These are phyloP conservation scores for Aphis gossypii DNA, from an alignment of 1,140 invertebrate species.

Conservation along the genomic window DNA sequence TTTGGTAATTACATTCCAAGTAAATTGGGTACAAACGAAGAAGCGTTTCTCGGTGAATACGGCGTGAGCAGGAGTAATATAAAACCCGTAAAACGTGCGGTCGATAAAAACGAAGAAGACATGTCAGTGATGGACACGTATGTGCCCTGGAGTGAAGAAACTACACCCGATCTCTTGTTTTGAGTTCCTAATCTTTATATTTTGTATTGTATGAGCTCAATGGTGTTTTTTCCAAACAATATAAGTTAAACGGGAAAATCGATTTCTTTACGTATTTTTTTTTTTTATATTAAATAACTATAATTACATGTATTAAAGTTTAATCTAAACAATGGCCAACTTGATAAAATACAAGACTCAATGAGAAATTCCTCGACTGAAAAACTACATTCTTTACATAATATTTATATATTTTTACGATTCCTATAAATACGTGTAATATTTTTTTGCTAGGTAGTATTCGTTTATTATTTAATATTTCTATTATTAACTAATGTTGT, in stretches of 20 bases:
- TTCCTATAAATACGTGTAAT: slow-evolving; percentile 47
- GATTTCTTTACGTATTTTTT: not conserved
- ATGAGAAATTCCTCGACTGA: slow-evolving; percentile 51
- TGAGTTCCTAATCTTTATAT: slow-evolving; percentile 53
- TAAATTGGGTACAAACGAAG: slow-evolving; percentile 33
- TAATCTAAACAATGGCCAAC: not conserved
- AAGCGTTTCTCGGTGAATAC: slow-evolving; percentile 50
- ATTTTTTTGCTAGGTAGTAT: slow-evolving; percentile 14
- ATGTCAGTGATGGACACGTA: slow-evolving; percentile 19
- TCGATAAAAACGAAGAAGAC: slow-evolving; percentile 20
- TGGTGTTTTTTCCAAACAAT: slow-evolving; percentile 47
- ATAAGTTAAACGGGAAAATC: not conserved
- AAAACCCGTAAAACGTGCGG: not conserved
- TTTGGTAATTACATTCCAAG: slow-evolving; percentile 41
- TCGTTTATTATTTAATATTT: slow-evolving; percentile 48
- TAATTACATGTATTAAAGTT: slow-evolving; percentile 24
- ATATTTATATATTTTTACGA: slow-evolving; percentile 49
- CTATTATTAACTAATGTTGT: slow-evolving; percentile 26
- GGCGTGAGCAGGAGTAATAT: slow-evolving; percentile 33
- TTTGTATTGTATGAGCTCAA: slow-evolving; percentile 38
- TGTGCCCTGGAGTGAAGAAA: slow-evolving; percentile 57
- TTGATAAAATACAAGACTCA: slow-evolving; percentile 48
- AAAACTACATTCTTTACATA: slow-evolving; percentile 30
- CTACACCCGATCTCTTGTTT: slow-evolving; percentile 55
- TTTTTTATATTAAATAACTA: slow-evolving; percentile 31